Percentiles rank a stretch among this genome's conserved stretches.
Evolutionary conservation across 2,113 vertebrate species (phyloP).

Genomic region (Dolichotis patagonum): DNA sequence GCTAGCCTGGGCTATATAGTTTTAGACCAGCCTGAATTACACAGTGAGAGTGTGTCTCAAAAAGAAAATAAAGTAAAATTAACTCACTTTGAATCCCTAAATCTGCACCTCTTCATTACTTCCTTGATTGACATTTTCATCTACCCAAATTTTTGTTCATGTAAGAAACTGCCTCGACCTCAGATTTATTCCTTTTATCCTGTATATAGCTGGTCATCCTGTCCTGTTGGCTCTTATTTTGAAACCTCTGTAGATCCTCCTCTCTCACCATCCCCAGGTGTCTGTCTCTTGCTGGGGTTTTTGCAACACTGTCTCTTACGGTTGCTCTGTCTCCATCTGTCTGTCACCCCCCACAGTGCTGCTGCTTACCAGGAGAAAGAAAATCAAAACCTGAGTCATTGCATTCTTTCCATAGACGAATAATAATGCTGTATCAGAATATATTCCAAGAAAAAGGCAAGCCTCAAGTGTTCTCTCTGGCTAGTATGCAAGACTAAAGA

Average conservation of each 20-base stretch:
- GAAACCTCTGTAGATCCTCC: not conserved
- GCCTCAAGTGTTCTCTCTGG: not conserved
- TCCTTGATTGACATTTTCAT: not conserved
- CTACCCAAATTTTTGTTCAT: not conserved
- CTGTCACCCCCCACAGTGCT: not conserved
- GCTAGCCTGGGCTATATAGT: not conserved
- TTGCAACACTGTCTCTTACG: not conserved
- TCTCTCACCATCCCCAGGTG: not conserved
- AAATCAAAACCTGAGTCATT: not conserved
- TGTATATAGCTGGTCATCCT: not conserved
- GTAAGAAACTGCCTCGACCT: not conserved
- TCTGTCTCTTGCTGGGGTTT: not conserved
- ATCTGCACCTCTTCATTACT: not conserved
- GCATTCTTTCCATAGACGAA: not conserved
- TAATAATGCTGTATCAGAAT: not conserved
- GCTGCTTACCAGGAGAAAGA: not conserved
- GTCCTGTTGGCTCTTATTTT: not conserved
- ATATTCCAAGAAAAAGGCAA: not conserved
- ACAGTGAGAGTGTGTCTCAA: not conserved
- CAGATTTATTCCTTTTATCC: not conserved
- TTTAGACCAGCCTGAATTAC: not conserved
- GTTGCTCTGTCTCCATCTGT: not conserved
- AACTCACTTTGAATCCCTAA: not conserved
- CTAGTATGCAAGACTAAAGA: not conserved
- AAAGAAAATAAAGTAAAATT: not conserved